Conservation (phyloP, 2,797 vertebrate genomes). For the Fringilla coelebs region DNA sequence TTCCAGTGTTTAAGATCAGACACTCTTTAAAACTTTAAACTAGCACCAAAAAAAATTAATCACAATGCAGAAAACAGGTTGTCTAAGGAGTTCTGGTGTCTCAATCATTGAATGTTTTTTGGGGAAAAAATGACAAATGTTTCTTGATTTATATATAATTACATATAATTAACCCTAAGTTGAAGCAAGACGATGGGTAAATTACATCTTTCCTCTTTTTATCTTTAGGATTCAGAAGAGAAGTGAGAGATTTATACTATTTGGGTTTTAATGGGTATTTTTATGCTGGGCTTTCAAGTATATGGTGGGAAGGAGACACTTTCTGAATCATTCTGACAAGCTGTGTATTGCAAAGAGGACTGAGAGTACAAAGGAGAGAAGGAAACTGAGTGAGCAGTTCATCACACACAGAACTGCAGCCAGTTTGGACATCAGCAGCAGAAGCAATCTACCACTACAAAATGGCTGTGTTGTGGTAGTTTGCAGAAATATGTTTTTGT, state of each 20-base stretch:
- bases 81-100: neutral
- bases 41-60: neutral
- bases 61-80: neutral
- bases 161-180: slow-evolving; percentile 19
- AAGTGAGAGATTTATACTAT: neutral
- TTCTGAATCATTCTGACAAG: slow-evolving; percentile 14
- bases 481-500: neutral
- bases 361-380: neutral
- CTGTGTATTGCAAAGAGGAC: neutral
- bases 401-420: neutral
- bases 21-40: neutral
- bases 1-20: neutral
- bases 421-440: neutral
- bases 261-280: neutral
- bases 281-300: neutral
- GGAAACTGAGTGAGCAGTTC: neutral
- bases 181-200: neutral
- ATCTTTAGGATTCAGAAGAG: neutral
- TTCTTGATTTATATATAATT: slow-evolving; percentile 21
- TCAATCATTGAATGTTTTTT: neutral
- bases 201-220: slow-evolving; percentile 7
- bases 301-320: neutral
- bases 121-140: neutral
- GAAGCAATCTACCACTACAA: neutral
- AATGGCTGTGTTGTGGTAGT: neutral